Conservation (phyloP, 2,797 vertebrate genomes). For the Paramormyrops hopkinsi region DNA sequence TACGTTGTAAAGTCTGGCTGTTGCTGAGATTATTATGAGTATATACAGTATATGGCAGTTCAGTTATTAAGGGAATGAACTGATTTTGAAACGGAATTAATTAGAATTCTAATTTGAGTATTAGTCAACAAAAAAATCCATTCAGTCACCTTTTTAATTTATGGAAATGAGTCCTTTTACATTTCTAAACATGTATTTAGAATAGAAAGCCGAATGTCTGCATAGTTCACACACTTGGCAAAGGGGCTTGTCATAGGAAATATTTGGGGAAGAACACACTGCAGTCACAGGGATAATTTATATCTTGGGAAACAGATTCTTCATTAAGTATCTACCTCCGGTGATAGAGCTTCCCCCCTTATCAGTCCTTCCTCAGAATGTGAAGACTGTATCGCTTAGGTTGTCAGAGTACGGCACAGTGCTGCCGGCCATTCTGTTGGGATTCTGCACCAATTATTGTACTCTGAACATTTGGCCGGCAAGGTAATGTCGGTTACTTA, state of each 20-base stretch:
- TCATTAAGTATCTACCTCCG: conserved; percentile 29
- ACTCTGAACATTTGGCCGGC: conserved; percentile 39
- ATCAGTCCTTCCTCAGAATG: conserved; percentile 33
- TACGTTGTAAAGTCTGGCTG: background rate
- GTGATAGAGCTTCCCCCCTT: conserved; percentile 33
- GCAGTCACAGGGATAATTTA: conserved; percentile 12
- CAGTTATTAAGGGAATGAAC: background rate
- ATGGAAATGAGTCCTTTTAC: conserved; percentile 4
- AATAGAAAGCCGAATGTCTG: background rate
- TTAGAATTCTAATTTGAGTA: conserved; percentile 6
- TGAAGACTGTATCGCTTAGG: conserved; percentile 33
- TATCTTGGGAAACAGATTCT: conserved; percentile 26
- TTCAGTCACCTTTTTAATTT: conserved; percentile 4
- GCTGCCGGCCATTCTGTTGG: conserved; percentile 20
- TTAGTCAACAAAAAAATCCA: conserved; percentile 8
- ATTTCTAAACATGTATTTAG: conserved; percentile 1
- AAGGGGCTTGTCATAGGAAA: background rate
- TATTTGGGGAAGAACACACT: conserved; percentile 18
- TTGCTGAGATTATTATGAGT: background rate
- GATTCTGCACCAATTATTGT: conserved; percentile 42
- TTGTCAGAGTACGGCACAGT: conserved; percentile 33
- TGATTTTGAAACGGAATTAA: conserved; percentile 10
- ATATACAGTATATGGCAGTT: background rate
- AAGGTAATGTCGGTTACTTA: conserved; percentile 49
- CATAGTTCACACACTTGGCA: background rate